Evolutionary conservation across 2,888 invertebrate species (phyloP).

Genomic region (Branchipolynoe longqiensis): DNA sequence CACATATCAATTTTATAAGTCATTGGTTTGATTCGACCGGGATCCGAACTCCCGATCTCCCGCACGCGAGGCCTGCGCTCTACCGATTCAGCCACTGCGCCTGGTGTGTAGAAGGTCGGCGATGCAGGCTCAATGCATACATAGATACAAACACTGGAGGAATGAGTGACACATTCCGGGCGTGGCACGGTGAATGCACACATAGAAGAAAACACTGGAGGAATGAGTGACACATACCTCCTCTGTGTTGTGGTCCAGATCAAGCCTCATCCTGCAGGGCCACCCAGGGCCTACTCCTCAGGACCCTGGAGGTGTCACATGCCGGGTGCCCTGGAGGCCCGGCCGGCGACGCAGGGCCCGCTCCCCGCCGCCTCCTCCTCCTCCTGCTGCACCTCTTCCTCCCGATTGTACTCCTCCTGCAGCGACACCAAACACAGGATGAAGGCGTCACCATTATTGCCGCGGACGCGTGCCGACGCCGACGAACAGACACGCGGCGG

Average conservation of each 20-base stretch:
- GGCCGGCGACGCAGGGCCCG: neutral
- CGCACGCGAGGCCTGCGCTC: no score
- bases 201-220: no score
- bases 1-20: no score
- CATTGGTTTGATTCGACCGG: no score
- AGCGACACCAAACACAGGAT: conserved; percentile 19
- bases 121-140: no score
- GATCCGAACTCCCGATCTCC: no score
- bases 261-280: conserved; percentile 58
- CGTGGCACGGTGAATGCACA: no score
- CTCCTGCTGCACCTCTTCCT: no score
- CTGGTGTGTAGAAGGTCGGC: no score
- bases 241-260: conserved; percentile 58
- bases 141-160: no score
- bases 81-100: no score
- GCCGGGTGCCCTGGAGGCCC: conserved; percentile 47
- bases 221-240: conserved; percentile 38
- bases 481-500: neutral
- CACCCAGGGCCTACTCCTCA: conserved; percentile 12
- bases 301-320: conserved; percentile 47
- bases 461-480: neutral
- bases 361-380: neutral
- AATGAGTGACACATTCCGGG: no score
- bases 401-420: conserved; percentile 12
- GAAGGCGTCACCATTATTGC: conserved; percentile 39